Evolutionary conservation across 2,113 vertebrate genomes (phyloP).

Genomic region (Micronisus gabar): DNA sequence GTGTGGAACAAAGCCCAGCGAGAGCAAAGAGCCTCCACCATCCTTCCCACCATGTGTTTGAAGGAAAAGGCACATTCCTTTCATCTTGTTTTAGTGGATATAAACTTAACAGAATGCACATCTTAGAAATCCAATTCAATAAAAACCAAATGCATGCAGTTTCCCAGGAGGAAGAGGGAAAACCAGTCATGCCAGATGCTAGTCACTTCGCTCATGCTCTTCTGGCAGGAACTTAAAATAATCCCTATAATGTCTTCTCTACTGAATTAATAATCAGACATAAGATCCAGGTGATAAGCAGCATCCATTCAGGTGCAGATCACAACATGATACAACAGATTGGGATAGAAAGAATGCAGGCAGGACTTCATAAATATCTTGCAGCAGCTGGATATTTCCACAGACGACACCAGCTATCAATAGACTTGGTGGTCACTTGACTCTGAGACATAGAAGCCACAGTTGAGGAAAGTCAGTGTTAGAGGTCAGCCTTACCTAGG

Average conservation of each 20-base stretch:
- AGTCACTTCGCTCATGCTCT: background rate
- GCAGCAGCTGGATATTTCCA: background rate
- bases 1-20: rapidly evolving
- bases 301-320: background rate
- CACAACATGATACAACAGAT: background rate
- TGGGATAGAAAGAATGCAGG: background rate
- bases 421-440: background rate
- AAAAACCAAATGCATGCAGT: background rate
- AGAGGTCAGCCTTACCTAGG: slow-evolving; percentile 58
- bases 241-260: background rate
- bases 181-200: background rate
- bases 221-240: background rate
- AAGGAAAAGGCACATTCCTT: background rate
- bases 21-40: background rate
- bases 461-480: background rate
- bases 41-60: background rate
- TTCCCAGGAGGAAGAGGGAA: background rate
- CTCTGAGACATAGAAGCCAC: background rate
- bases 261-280: background rate
- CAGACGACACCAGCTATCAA: background rate
- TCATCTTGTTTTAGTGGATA: background rate
- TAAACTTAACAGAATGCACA: background rate
- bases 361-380: background rate
- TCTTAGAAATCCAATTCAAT: background rate
- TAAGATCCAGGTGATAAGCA: background rate